Percentiles rank a stretch among this genome's conserved stretches.
Conservation (phyloP, 2,797 vertebrate species). For the Xiphorhynchus erythropygius region DNA sequence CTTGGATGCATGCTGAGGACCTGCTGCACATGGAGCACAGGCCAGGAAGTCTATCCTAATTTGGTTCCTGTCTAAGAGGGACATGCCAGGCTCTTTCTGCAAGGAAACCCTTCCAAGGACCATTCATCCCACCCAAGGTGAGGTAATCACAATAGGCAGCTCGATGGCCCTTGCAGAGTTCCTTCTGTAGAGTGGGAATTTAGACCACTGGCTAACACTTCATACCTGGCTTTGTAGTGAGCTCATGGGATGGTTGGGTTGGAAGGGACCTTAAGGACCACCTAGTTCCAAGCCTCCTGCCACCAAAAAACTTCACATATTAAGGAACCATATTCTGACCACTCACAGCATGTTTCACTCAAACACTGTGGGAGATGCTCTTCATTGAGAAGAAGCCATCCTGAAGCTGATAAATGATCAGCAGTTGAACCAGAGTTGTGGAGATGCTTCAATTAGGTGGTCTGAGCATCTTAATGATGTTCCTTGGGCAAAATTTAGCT, state of each 20-base stretch:
- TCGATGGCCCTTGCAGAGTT: neutral
- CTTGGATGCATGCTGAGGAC: neutral
- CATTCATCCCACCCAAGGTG: neutral
- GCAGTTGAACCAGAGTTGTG: neutral
- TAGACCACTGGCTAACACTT: neutral
- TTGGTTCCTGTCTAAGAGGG: neutral
- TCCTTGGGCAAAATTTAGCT: neutral
- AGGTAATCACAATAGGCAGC: neutral
- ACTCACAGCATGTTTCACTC: neutral
- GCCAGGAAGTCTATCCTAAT: neutral
- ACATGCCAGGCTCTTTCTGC: neutral
- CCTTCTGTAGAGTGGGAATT: neutral
- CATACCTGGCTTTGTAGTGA: neutral
- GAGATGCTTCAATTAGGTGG: neutral
- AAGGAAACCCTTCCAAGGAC: conserved; percentile 16
- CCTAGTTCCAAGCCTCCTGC: neutral
- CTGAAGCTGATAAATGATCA: neutral
- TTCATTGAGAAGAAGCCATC: neutral
- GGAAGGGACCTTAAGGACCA: neutral
- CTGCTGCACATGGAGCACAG: neutral
- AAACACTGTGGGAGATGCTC: neutral
- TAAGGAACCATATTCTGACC: neutral
- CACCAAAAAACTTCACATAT: neutral
- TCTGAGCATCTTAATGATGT: neutral
- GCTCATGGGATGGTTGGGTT: neutral